Base-by-base conservation (phyloP, 1,140 invertebrate genomes). In the Cyphomyrmex costatus region DNA sequence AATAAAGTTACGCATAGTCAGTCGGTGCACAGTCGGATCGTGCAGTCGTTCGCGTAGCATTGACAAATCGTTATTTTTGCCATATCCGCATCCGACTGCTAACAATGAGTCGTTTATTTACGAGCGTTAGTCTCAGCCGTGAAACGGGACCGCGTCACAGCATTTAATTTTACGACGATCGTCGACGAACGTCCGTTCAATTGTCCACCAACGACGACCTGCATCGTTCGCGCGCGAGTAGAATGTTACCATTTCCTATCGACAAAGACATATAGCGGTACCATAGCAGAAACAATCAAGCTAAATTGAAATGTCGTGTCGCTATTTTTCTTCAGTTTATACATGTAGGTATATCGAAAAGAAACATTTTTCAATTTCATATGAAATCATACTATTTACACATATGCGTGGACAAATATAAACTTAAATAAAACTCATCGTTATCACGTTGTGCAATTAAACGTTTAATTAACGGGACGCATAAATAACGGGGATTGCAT, bases 51-150 rank as follows among this genome's bases (percentile, higher is more conserved):
- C 51, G 30, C 24, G 14, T 68, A 49, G 21, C 77, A 4, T 51
- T 51, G 63, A 80, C 65, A 80, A 80, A 80, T 80, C 46, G 49
- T 46, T 63, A 68, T 80, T 80, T 80, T 80, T 68, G 30, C 33
- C 53, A 56, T 42, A 76, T 63, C n/a, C 24, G 51, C 56, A 61
- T 73, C 49, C 76, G 53, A 84, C 30, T 76, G 58, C 56, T 56
- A 51, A 21, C 51, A 86, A 82, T 36, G 33, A 56, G 53, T 33
- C 56, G 83, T 63, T 91, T 73, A 86, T 84, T 90, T 86, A 42
- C 53, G 73, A 58, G 49, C 33, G 58, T 61, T 36, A 42, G 63
- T 58, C 30, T 65, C 82, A 42, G 27, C 7, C 19, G 16, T 53
- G 21, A 53, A 80, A 36, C 46, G 30, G 42, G 16, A 86, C 51